phyloP scores from a whole-genome alignment of 2,888 invertebrate species.

The Galerucella calmariensis region DNA sequence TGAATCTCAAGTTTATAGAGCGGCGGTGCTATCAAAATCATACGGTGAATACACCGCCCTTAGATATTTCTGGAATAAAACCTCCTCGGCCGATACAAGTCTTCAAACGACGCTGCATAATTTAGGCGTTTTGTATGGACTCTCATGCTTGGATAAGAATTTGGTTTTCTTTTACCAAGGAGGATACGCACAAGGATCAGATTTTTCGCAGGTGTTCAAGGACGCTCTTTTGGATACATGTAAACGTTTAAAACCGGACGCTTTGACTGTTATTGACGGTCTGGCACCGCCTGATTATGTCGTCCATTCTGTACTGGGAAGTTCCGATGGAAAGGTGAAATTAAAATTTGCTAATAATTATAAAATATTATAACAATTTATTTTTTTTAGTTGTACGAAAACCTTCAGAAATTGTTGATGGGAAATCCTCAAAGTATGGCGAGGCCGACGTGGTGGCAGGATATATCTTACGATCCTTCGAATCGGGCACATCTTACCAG shows the following conservation, averaged over 20 bases:
- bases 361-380: conserved; percentile 35
- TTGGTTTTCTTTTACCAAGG: conserved; percentile 73
- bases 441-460: conserved; percentile 80
- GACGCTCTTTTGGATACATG: conserved; percentile 78
- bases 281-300: conserved; percentile 91
- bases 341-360: too few species aligned
- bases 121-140: conserved; percentile 69
- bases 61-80: conserved; percentile 66
- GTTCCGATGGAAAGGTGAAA: conserved; percentile 82
- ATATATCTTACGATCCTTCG: conserved; percentile 64
- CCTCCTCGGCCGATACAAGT: conserved; percentile 57
- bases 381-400: conserved; percentile 74
- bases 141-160: conserved; percentile 72
- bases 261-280: conserved; percentile 83
- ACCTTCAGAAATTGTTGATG: conserved; percentile 78
- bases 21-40: conserved; percentile 78
- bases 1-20: conserved; percentile 81
- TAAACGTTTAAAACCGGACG: conserved; percentile 76
- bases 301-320: conserved; percentile 86
- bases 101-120: conserved; percentile 65
- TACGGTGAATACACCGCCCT: conserved; percentile 80
- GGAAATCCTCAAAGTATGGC: conserved; percentile 76
- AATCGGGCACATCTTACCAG: conserved; percentile 52
- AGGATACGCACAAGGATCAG: conserved; percentile 54
- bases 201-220: conserved; percentile 72